Conservation (phyloP, 1,140 invertebrate species). For the Hyles euphorbiae region DNA sequence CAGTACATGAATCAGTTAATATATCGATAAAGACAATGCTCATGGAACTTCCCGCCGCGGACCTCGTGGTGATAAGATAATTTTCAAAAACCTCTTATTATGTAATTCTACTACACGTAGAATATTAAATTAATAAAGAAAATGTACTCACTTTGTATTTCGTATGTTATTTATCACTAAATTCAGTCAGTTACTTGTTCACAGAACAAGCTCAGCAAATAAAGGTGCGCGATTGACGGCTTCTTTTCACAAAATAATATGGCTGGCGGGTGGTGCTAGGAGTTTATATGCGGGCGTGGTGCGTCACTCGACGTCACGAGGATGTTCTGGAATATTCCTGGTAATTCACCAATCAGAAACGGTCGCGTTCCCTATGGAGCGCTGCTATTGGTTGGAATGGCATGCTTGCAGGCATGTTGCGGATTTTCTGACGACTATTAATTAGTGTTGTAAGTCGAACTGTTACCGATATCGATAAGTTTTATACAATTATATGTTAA, state of each 20-base stretch:
- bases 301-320: constrained; percentile 52
- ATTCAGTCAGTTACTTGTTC: constrained; percentile 48
- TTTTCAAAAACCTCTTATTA: background rate
- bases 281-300: constrained; percentile 42
- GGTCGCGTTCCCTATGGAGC: constrained; percentile 14
- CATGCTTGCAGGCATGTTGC: constrained; percentile 12
- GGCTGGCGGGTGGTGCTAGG: constrained; percentile 26
- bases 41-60: constrained; percentile 6
- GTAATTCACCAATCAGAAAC: constrained; percentile 39
- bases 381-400: constrained; percentile 39
- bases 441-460: no score
- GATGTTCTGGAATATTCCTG: constrained; percentile 65
- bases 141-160: constrained; percentile 52
- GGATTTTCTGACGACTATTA: no score
- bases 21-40: background rate
- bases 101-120: constrained; percentile 1
- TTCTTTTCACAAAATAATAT: constrained; percentile 64
- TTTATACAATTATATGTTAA: no score
- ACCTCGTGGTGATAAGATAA: constrained; percentile 7
- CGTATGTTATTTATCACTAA: constrained; percentile 30
- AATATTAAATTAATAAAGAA: constrained; percentile 13
- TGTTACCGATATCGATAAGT: no score
- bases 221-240: constrained; percentile 70
- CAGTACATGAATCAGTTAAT: background rate
- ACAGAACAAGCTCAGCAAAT: constrained; percentile 62